Percentiles rank a stretch among this genome's conserved stretches.
phyloP scores from a whole-genome alignment of 2,888 invertebrate genomes.

The Tubiluchus corallicola region DNA sequence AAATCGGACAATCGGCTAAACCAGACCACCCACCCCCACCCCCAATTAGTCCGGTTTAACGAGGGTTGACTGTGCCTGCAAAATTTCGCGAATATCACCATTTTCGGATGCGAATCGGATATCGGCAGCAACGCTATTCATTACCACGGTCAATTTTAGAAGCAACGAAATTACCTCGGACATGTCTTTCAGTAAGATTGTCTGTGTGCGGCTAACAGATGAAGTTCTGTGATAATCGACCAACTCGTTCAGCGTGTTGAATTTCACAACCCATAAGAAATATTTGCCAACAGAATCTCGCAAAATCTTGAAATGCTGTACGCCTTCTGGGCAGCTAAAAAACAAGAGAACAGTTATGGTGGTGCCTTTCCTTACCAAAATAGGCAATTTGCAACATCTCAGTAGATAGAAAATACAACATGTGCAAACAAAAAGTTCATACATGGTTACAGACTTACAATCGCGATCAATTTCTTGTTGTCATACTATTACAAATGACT shows the following conservation, averaged over 20 bases:
- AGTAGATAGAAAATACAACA: background rate
- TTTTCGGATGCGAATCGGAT: background rate
- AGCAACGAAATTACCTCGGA: constrained; percentile 46
- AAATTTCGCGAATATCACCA: no score
- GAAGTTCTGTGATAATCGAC: constrained; percentile 78
- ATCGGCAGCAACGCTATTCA: background rate
- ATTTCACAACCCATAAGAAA: constrained; percentile 98
- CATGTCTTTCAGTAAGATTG: constrained; percentile 88
- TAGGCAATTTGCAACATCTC: no score
- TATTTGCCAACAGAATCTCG: constrained; percentile 95
- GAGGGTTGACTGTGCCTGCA: no score
- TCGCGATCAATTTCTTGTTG: no score
- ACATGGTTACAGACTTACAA: no score
- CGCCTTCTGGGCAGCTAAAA: constrained; percentile 24
- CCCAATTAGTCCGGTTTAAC: no score
- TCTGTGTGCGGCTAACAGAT: constrained; percentile 87
- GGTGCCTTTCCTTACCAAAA: no score
- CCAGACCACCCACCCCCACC: no score
- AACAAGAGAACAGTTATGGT: no score
- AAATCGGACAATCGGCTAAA: no score
- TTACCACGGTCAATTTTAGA: background rate
- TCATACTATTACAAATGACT: no score
- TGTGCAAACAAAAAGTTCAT: no score
- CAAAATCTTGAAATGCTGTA: constrained; percentile 92
- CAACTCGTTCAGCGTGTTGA: constrained; percentile 93